Evolutionary conservation across 2,113 vertebrate genomes (phyloP).

Genomic region (Ochotona princeps): DNA sequence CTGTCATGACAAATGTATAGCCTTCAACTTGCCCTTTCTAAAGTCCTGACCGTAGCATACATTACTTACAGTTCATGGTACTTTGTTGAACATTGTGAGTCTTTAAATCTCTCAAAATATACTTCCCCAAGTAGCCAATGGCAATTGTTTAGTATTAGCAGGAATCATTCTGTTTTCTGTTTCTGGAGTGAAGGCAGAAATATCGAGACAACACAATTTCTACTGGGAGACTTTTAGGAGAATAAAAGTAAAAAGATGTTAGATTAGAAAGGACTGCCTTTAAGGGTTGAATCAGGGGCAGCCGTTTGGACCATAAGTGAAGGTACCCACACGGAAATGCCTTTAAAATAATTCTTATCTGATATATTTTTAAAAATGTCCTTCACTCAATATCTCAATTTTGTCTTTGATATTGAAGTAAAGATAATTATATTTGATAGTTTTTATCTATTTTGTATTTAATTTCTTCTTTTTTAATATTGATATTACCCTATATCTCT

Average conservation of each 20-base stretch:
- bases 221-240: neutral
- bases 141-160: neutral
- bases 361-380: neutral
- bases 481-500: neutral
- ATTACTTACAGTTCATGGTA: neutral
- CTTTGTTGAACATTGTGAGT: neutral
- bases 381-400: neutral
- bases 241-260: neutral
- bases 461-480: neutral
- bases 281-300: neutral
- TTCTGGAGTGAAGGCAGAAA: neutral
- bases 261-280: neutral
- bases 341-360: neutral
- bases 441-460: neutral
- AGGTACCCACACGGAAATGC: no score
- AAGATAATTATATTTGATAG: constrained; percentile 15
- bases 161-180: neutral
- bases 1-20: neutral
- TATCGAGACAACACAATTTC: neutral
- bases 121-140: neutral
- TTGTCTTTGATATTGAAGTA: constrained; percentile 5
- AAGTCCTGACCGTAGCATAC: neutral
- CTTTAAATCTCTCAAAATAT: neutral
- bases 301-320: neutral
- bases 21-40: neutral